Evolutionary conservation across 1,140 invertebrate genomes (phyloP), one percentile per base, ranked within the genome.

Genomic region (Triops cancriformis): DNA sequence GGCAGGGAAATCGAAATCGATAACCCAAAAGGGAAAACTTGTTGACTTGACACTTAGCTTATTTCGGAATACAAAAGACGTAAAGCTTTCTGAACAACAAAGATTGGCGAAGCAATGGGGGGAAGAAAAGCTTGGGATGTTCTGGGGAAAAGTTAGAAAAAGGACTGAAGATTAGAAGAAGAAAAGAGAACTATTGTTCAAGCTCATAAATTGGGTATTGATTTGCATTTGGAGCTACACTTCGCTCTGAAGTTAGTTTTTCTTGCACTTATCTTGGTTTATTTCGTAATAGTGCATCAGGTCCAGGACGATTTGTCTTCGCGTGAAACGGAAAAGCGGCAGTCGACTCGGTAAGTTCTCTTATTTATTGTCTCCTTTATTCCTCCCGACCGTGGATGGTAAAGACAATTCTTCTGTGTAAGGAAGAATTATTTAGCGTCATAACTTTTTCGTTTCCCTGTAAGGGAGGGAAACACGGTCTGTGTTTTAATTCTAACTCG

Each of bases 221-320:
- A 64, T 64, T 27, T 64, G 23, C 26, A 64, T 42, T 43, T 42
- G n/a, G n/a, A 43, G 10, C 45, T 37, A 37, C 31, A 37, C 7
- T 37, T 37, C 31, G 31, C 7, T 77, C 1, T 31, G 27, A n/a
- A 10, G 5, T 14, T 79, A 11, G 23, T 73, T 18, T 72, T 77
- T 28, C 77, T 43, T 80, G 26, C 26, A 26, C 23, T 27, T 51
- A 12, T 73, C 18, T 74, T 73, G 10, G 73, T 37, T 81, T 80
- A 76, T 81, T 82, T 79, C 73, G 82, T 91, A 93, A 77, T 87
- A 97, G 95, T 97, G 95, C 85, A 97, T 98, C 83, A 91, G 93
- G 85, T 96, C 94, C 51, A 91, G 94, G 83, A 94, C 94, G 81
- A 97, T 98, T 87, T 96, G 94, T 84, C 87, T 98, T 42, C 90